phyloP scores from a whole-genome alignment of 1,140 invertebrate genomes.

The Lysiphlebus fabarum region DNA sequence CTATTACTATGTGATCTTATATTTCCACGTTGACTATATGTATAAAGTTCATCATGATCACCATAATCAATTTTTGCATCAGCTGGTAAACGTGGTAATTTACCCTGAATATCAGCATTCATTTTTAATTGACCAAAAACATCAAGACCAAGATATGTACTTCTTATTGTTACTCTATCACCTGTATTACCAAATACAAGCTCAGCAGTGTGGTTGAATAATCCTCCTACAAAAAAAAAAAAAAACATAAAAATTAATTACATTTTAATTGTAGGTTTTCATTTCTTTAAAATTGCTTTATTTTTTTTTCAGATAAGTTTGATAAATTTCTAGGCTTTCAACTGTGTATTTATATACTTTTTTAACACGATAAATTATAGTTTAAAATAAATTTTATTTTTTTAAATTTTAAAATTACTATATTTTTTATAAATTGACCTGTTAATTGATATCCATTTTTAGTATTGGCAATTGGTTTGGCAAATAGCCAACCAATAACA shows the following conservation, averaged over 20 bases:
- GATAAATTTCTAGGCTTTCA: too few relatives aligned
- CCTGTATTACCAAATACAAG: slow-evolving; percentile 70
- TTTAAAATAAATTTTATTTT: not conserved
- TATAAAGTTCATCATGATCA: slow-evolving; percentile 82
- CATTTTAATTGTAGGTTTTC: too few relatives aligned
- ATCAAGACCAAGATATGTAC: slow-evolving; percentile 82
- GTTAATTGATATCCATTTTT: slow-evolving; percentile 84
- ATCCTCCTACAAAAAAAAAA: slow-evolving; percentile 62
- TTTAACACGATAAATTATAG: too few relatives aligned
- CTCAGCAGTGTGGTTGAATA: slow-evolving; percentile 77
- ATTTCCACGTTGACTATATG: slow-evolving; percentile 53
- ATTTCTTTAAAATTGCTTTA: too few relatives aligned
- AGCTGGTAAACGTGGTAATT: slow-evolving; percentile 65
- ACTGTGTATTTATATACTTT: too few relatives aligned
- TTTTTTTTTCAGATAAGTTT: too few relatives aligned
- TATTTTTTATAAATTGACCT: slow-evolving; percentile 34
- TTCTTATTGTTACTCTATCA: slow-evolving; percentile 69
- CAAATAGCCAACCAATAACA: slow-evolving; percentile 89
- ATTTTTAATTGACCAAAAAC: slow-evolving; percentile 84
- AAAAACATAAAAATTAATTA: too few relatives aligned
- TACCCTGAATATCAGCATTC: slow-evolving; percentile 74
- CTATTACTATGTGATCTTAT: slow-evolving; percentile 43
- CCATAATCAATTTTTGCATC: slow-evolving; percentile 67
- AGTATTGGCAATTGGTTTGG: slow-evolving; percentile 68
- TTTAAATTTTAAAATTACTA: too few relatives aligned